These are phyloP conservation scores for Machimus atricapillus DNA, from an alignment of 2,888 invertebrate species.

Conservation along the genomic window DNA sequence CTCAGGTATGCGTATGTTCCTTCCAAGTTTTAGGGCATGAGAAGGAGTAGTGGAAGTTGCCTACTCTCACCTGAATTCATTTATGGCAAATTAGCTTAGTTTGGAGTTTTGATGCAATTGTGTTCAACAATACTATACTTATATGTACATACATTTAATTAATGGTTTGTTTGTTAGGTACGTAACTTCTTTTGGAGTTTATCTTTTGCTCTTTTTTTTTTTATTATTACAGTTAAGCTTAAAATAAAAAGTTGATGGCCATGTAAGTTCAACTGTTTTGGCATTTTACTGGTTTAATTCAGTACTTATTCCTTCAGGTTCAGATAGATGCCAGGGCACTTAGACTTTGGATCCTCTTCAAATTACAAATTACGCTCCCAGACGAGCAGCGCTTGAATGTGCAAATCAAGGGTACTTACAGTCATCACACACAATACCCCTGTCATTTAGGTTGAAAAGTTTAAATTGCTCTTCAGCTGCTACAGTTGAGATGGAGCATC, in stretches of 20 bases:
- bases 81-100: too few species aligned
- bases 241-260: too few species aligned
- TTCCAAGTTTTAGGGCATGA: too few species aligned
- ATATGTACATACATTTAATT: too few species aligned
- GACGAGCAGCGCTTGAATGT: not conserved
- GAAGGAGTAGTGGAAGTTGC: too few species aligned
- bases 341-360: not conserved
- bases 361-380: conserved; percentile 7
- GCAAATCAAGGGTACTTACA: conserved; percentile 34
- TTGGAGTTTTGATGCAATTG: too few species aligned
- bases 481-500: conserved; percentile 24
- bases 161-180: too few species aligned
- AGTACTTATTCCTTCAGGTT: not conserved
- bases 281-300: not conserved
- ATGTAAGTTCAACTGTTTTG: not conserved
- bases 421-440: conserved; percentile 16
- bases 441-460: conserved; percentile 29
- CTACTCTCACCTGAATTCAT: too few species aligned
- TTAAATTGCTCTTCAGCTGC: conserved; percentile 36
- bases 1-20: too few species aligned
- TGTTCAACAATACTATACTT: too few species aligned
- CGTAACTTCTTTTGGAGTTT: too few species aligned
- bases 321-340: not conserved
- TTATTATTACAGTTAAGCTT: not conserved
- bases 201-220: too few species aligned